These are phyloP conservation scores for Phenacoccus solenopsis DNA, from an alignment of 1,140 invertebrate species.

Conservation along the genomic window DNA sequence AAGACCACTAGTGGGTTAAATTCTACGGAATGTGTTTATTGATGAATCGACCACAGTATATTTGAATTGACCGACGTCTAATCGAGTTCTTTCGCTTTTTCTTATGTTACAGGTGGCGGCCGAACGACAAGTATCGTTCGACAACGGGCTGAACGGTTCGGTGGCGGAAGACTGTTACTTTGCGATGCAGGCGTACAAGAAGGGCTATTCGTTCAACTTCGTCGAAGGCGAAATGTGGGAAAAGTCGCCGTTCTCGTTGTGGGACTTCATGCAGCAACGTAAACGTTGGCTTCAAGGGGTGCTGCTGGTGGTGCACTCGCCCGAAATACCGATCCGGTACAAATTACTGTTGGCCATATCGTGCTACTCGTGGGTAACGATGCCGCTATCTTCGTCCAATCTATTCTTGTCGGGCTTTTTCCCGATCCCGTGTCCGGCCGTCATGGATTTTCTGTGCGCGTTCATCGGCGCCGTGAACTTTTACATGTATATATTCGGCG, in stretches of 20 bases:
- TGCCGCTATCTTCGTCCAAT: conserved; percentile 85
- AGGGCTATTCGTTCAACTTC: conserved; percentile 81
- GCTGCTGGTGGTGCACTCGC: conserved; percentile 81
- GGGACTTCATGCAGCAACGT: conserved; percentile 89
- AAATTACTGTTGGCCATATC: conserved; percentile 78
- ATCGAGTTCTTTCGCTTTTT: no score
- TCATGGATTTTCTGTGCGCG: conserved; percentile 72
- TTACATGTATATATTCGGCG: conserved; percentile 94
- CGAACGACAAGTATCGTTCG: conserved; percentile 82
- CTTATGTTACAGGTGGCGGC: conserved; percentile 56
- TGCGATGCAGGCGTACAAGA: conserved; percentile 78
- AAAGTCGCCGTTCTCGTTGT: conserved; percentile 87
- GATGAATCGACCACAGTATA: no score
- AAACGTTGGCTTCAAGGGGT: conserved; percentile 97
- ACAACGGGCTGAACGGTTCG: conserved; percentile 88
- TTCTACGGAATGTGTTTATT: no score
- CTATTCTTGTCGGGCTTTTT: conserved; percentile 67
- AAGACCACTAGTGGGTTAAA: no score
- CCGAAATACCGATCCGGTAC: conserved; percentile 63
- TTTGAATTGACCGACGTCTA: no score
- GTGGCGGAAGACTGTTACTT: conserved; percentile 97
- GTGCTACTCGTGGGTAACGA: conserved; percentile 89
- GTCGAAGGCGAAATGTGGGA: conserved; percentile 97
- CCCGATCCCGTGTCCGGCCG: conserved; percentile 71
- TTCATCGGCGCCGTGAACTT: conserved; percentile 85